A percentile compares a stretch with the other conserved stretches of the same genome.
phyloP scores from a whole-genome alignment of 2,888 invertebrate species.

The Sclerodermus sp. region DNA sequence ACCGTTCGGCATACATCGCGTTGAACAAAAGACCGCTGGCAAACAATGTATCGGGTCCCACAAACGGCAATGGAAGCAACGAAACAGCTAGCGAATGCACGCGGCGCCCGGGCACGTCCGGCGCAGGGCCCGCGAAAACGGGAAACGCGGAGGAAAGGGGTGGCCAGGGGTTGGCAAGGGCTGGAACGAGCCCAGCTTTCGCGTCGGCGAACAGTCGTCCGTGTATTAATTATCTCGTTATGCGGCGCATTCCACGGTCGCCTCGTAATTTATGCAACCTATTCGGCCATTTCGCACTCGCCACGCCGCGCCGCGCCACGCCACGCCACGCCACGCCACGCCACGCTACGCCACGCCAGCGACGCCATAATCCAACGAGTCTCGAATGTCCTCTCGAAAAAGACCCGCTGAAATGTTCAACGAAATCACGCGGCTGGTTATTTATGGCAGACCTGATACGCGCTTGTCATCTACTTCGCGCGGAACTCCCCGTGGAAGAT shows the following conservation, averaged over 20 bases:
- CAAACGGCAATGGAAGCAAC: slow-evolving; percentile 29
- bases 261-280: slow-evolving; percentile 38
- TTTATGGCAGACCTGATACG: no score
- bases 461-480: no score
- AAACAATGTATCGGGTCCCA: slow-evolving; percentile 1
- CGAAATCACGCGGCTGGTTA: no score
- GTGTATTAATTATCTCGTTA: slow-evolving; percentile 52
- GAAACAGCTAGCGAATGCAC: slow-evolving; percentile 32
- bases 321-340: no score
- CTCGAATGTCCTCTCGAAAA: neutral
- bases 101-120: slow-evolving; percentile 2
- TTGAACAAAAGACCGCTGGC: slow-evolving; percentile 1
- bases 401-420: neutral
- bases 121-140: slow-evolving; percentile 9
- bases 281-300: slow-evolving; percentile 25
- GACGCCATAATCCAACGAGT: no score
- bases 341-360: no score
- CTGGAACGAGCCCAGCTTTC: slow-evolving; percentile 11
- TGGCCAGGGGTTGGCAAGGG: slow-evolving; percentile 2
- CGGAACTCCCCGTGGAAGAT: no score
- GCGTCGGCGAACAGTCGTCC: slow-evolving; percentile 30
- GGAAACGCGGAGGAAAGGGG: slow-evolving; percentile 4
- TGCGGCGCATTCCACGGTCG: slow-evolving; percentile 36
- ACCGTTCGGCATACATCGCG: no score
- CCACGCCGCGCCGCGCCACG: slow-evolving; percentile 5